These are phyloP conservation scores for Gavia stellata DNA, from an alignment of 2,113 vertebrate genomes.

Conservation along the genomic window DNA sequence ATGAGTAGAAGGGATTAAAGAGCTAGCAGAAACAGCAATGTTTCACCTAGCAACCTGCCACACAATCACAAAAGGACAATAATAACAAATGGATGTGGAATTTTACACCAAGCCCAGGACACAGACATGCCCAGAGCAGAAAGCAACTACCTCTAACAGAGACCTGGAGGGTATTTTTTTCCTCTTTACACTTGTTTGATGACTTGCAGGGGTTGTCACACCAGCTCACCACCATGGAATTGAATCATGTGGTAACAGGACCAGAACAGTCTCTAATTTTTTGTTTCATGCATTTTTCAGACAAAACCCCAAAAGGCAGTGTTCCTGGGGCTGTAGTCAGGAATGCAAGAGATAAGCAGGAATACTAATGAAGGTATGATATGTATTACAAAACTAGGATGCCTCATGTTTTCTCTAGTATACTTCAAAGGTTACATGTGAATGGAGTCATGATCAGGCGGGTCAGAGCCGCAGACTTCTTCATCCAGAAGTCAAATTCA, in stretches of 20 bases:
- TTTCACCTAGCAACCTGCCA: constrained; percentile 1
- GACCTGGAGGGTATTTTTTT: not conserved
- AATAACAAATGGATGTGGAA: not conserved
- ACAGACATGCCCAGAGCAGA: not conserved
- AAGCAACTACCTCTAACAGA: not conserved
- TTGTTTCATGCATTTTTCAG: not conserved
- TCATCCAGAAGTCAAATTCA: not conserved
- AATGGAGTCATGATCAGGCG: not conserved
- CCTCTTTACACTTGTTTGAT: not conserved
- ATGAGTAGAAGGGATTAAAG: not conserved
- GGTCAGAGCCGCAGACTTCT: not conserved
- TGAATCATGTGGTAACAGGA: not conserved
- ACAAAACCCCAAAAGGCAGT: not conserved
- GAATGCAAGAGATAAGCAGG: not conserved
- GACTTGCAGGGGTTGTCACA: not conserved
- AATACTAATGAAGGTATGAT: not conserved
- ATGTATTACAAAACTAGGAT: not conserved
- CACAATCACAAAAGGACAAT: not conserved
- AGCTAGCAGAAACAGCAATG: not conserved
- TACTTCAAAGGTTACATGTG: not conserved
- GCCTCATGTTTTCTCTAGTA: not conserved
- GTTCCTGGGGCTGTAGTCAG: not conserved
- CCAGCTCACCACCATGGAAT: not conserved
- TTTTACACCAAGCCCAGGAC: not conserved
- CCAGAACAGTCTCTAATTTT: not conserved